Evolutionary conservation across 2,113 vertebrate species (phyloP), one percentile per base, ranked within the genome.

Genomic region (Diglossa brunneiventris): DNA sequence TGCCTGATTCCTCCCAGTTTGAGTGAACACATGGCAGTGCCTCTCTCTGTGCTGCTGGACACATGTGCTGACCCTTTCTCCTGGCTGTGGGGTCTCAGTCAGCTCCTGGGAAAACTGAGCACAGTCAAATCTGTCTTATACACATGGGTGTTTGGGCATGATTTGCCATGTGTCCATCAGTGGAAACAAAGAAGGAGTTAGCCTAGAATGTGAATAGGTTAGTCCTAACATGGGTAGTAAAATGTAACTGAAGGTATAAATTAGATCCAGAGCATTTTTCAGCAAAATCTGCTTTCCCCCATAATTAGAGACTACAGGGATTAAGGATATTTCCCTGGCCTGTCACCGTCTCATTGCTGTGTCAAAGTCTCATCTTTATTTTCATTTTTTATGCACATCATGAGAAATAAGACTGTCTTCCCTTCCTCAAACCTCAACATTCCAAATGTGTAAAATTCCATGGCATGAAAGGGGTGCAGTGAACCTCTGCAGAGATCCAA

Each of bases 21-120:
- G 47, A 47, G 27, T 0, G 1, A 78, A 8, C 11, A 6, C 10
- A 4, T 0, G 13, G 27, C 74, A 83, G 33, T 1, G 2, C 6
- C 9, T 35, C 39, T 92, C 35, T 31, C 46, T 9, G 42, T 0
- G 1, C 31, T 53, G 44, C 49, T 10, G 15, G 33, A 18, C 27
- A 46, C 15, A 3, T 1, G 10, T 6, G 1, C 37, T 68, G 56
- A 18, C 10, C 11, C 23, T 31, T 49, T 49, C 17, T 35, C 2
- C 3, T 9, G 26, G 37, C 50, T n/a, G 3, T 26, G 62, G 18
- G 13, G 6, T 74, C 56, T 52, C 26, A 20, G 6, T 11, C 79
- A 49, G 41, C 42, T 89, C 46, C 26, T 11, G 56, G 37, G 26
- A 31, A 82, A 50, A 50, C 12, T 27, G 28, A 58, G 24, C 13